phyloP scores from a whole-genome alignment of 2,888 invertebrate species.

The Cremastobaeus sp. region DNA sequence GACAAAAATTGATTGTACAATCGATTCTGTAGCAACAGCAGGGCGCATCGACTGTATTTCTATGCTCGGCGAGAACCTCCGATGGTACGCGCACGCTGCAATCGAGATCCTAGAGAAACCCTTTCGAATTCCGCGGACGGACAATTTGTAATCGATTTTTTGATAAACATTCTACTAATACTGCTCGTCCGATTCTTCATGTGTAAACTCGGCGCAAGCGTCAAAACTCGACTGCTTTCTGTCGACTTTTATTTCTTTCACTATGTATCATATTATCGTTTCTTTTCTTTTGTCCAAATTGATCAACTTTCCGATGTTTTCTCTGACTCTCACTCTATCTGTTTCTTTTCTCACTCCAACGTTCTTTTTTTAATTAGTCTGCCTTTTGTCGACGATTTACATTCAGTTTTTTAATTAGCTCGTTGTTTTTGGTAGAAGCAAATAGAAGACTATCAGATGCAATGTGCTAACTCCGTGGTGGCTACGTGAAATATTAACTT shows the following conservation, averaged over 20 bases:
- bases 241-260: constrained; percentile 20
- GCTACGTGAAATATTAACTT: too few species aligned
- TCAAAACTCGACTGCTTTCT: constrained; percentile 6
- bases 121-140: constrained; percentile 62
- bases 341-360: constrained; percentile 8
- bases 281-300: neutral
- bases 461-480: too few species aligned
- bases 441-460: too few species aligned
- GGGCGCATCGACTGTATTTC: constrained; percentile 39
- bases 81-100: constrained; percentile 35
- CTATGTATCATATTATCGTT: constrained; percentile 1
- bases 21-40: constrained; percentile 44
- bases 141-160: constrained; percentile 71
- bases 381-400: constrained; percentile 50
- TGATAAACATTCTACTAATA: constrained; percentile 70
- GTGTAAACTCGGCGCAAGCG: constrained; percentile 2
- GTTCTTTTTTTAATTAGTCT: constrained; percentile 14
- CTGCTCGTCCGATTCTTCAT: constrained; percentile 66
- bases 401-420: constrained; percentile 64
- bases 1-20: constrained; percentile 47
- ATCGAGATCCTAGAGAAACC: constrained; percentile 49
- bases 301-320: constrained; percentile 9
- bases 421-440: too few species aligned
- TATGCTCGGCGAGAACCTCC: constrained; percentile 47
- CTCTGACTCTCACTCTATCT: constrained; percentile 26